Conservation (phyloP, 1,140 invertebrate species). For the Hycleus cichorii region DNA sequence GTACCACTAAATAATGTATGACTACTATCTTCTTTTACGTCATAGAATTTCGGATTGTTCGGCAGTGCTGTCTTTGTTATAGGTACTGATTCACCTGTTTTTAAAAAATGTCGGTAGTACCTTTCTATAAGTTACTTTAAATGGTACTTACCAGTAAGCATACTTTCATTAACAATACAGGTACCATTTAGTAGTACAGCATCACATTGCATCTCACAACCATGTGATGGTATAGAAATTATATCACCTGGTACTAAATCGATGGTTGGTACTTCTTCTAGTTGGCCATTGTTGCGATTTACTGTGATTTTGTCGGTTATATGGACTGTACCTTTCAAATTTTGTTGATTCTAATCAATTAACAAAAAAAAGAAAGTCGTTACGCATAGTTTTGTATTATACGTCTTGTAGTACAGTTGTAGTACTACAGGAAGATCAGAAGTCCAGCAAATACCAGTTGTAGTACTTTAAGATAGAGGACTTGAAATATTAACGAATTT, state of each 20-base stretch:
- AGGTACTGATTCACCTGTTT: conserved; percentile 75
- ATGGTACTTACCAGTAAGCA: conserved; percentile 76
- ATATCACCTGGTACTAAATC: conserved; percentile 76
- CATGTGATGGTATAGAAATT: conserved; percentile 68
- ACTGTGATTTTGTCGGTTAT: conserved; percentile 55
- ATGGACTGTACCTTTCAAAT: conserved; percentile 60
- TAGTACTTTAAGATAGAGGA: too few species aligned
- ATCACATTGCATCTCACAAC: conserved; percentile 77
- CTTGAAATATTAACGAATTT: too few species aligned
- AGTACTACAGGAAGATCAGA: too few species aligned
- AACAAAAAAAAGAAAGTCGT: conserved; percentile 9
- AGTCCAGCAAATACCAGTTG: too few species aligned
- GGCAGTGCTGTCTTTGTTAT: conserved; percentile 85
- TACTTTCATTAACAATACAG: conserved; percentile 93
- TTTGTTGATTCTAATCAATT: conserved; percentile 59
- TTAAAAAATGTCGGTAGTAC: neutral
- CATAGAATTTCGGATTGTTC: conserved; percentile 56
- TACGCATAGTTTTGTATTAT: too few species aligned
- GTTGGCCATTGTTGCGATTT: conserved; percentile 32
- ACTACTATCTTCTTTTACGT: conserved; percentile 76
- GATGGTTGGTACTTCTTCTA: conserved; percentile 43
- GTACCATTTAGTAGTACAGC: conserved; percentile 75
- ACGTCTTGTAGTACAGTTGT: too few species aligned
- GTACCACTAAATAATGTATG: conserved; percentile 95
- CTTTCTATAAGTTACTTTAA: neutral